Evolutionary conservation across 1,140 invertebrate species (phyloP).

Genomic region (Eurosta solidaginis): DNA sequence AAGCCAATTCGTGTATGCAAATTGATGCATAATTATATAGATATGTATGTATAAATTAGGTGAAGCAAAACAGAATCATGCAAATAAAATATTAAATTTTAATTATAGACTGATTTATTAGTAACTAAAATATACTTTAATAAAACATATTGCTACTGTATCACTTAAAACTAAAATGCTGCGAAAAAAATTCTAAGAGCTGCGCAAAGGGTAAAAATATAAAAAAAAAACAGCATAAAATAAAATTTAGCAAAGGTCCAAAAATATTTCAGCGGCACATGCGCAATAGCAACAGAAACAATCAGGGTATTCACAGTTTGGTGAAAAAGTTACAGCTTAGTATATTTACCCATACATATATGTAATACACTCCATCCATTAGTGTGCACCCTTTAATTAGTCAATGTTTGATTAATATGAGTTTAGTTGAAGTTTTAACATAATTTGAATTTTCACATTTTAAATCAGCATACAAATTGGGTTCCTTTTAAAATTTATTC

Average conservation of each 20-base stretch:
- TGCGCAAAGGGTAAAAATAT: not conserved
- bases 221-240: not conserved
- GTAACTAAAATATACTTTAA: slow-evolving; percentile 39
- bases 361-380: too few relatives aligned
- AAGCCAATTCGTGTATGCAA: too few relatives aligned
- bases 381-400: too few relatives aligned
- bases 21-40: not conserved
- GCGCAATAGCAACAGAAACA: not conserved
- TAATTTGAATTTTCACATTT: too few relatives aligned
- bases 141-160: slow-evolving; percentile 26
- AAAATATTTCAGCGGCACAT: not conserved
- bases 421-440: too few relatives aligned
- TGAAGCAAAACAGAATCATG: not conserved
- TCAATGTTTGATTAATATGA: too few relatives aligned
- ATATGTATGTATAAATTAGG: not conserved
- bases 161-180: slow-evolving; percentile 15
- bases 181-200: not conserved
- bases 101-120: slow-evolving; percentile 41
- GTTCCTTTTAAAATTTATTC: too few relatives aligned
- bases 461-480: too few relatives aligned
- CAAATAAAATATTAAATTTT: slow-evolving; percentile 32
- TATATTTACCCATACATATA: not conserved
- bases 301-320: not conserved
- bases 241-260: not conserved
- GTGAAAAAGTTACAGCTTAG: not conserved